Evolutionary conservation across 30 jellyfish, hydroid and myxozoan genomes (phyloP).

Genomic region (Mastigias papua): DNA sequence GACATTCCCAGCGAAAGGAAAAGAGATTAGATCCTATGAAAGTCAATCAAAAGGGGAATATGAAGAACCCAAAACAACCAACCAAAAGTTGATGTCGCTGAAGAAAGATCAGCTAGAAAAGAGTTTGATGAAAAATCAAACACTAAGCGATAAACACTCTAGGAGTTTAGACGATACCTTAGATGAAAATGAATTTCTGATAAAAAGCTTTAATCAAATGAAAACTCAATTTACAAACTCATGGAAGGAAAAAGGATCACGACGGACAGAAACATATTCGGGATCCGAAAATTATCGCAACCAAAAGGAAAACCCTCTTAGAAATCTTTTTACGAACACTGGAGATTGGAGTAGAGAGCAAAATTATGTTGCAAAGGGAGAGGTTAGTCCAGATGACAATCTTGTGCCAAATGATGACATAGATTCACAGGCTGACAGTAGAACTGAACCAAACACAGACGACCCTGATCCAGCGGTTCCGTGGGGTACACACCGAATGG

Average conservation of each 20-base stretch:
- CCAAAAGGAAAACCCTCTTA: background rate
- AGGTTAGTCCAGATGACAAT: background rate
- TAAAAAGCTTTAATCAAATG: background rate
- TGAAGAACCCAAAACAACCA: background rate
- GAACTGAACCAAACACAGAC: conserved; percentile 26
- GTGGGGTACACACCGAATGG: conserved; percentile 91
- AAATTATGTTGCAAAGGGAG: too few relatives aligned
- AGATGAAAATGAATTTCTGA: background rate
- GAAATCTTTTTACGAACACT: background rate
- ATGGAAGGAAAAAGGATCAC: background rate
- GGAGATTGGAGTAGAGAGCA: background rate
- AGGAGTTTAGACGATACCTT: background rate
- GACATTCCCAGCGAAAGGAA: conserved; percentile 37
- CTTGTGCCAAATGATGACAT: conserved; percentile 23
- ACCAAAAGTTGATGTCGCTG: background rate
- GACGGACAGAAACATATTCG: background rate
- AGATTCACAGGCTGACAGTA: conserved; percentile 1
- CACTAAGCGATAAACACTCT: background rate
- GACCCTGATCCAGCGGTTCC: conserved; percentile 53
- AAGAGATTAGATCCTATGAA: background rate
- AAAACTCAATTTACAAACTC: background rate
- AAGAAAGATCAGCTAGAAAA: background rate
- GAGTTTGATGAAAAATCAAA: background rate
- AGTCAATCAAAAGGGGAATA: background rate
- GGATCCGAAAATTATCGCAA: background rate